Evolutionary conservation across 2,113 vertebrate genomes (phyloP).

Genomic region (Chiloscyllium plagiosum): DNA sequence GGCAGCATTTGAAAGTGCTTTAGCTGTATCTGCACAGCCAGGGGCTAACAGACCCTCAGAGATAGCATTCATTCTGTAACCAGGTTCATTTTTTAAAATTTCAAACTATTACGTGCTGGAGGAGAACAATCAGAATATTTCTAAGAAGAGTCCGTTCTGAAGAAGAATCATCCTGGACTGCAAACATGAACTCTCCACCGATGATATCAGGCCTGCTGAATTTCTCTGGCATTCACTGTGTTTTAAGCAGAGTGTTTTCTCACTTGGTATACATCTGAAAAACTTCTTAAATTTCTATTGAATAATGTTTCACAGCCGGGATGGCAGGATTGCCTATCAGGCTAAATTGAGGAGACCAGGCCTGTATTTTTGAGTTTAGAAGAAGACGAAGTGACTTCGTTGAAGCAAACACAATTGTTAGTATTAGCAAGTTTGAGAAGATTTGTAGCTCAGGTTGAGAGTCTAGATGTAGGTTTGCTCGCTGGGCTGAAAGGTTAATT

Average conservation of each 20-base stretch:
- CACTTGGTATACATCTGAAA: not conserved
- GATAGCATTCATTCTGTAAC: not conserved
- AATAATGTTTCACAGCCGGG: not conserved
- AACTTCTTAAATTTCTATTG: not conserved
- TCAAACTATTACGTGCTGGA: not conserved
- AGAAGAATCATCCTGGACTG: no score
- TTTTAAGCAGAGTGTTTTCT: not conserved
- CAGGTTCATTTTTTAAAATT: not conserved
- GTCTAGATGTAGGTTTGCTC: no score
- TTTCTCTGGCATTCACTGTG: no score
- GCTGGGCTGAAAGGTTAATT: no score
- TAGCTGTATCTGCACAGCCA: not conserved
- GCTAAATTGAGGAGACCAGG: not conserved
- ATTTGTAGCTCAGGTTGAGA: no score
- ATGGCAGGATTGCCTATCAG: no score
- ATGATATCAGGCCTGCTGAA: no score
- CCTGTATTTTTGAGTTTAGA: no score
- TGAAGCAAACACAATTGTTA: no score
- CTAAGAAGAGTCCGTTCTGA: not conserved
- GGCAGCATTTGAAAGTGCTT: not conserved
- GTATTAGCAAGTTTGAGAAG: no score
- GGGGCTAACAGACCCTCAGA: not conserved
- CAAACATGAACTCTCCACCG: no score
- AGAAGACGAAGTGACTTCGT: no score
- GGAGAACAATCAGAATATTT: not conserved